These are phyloP conservation scores for Patiria pectinifera DNA, from an alignment of 53 echinoderm and acorn worm genomes.

Conservation along the genomic window DNA sequence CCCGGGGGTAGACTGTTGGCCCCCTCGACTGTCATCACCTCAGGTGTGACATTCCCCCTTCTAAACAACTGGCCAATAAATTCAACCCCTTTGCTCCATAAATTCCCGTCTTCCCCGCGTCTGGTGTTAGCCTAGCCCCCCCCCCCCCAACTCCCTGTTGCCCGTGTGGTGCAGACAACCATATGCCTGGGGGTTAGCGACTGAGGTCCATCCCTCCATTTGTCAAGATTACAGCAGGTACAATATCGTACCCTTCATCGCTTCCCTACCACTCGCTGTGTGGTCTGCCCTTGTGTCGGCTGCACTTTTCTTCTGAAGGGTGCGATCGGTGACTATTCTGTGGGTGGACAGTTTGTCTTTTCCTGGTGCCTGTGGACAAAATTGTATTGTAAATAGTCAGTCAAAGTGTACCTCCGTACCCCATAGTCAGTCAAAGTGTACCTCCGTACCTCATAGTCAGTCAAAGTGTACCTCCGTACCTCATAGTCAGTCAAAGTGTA, in stretches of 20 bases:
- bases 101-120: slow-evolving; percentile 44
- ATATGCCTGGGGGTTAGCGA: not conserved
- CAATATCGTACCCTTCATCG: slow-evolving; percentile 36
- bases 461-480: too few species aligned
- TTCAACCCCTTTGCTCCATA: slow-evolving; percentile 57
- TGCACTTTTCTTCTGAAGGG: slow-evolving; percentile 10
- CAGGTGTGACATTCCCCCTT: slow-evolving; percentile 60
- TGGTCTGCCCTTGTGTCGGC: slow-evolving; percentile 20
- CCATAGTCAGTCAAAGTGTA: too few species aligned
- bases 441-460: too few species aligned
- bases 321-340: slow-evolving; percentile 25
- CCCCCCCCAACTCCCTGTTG: not conserved
- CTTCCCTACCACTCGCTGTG: slow-evolving; percentile 28
- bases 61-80: slow-evolving; percentile 59
- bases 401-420: too few species aligned
- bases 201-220: slow-evolving; percentile 29
- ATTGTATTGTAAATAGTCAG: too few species aligned
- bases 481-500: too few species aligned
- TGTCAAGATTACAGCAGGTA: slow-evolving; percentile 53
- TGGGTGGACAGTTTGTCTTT: not conserved
- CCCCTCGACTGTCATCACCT: slow-evolving; percentile 27
- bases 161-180: not conserved
- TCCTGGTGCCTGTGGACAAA: too few species aligned
- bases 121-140: not conserved
- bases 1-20: slow-evolving; percentile 1